A percentile compares a stretch with the other conserved stretches of the same genome.
phyloP scores from a whole-genome alignment of 2,797 vertebrate genomes.

The Trachops cirrhosus region DNA sequence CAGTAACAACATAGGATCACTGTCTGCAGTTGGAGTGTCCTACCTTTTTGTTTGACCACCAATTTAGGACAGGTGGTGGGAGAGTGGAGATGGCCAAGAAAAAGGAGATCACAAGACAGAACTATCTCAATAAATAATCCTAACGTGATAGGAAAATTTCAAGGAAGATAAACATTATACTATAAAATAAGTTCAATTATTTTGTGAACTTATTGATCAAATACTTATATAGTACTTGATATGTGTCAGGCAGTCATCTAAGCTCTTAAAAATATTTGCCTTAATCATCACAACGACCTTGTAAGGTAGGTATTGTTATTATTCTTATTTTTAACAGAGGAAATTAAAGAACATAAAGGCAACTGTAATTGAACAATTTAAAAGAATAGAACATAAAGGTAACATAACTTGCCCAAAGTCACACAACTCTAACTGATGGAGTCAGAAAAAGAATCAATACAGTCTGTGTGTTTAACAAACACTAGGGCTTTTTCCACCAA shows the following conservation, averaged over 20 bases:
- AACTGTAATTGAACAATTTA: neutral
- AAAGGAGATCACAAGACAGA: neutral
- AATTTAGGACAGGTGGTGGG: neutral
- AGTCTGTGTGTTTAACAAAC: neutral
- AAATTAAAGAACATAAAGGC: neutral
- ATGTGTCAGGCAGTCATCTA: neutral
- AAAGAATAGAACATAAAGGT: neutral
- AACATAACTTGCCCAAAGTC: neutral
- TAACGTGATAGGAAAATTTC: neutral
- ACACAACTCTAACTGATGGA: neutral
- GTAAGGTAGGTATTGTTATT: neutral
- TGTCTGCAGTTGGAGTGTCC: neutral
- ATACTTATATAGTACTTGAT: neutral
- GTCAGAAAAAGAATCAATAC: neutral
- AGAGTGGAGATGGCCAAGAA: neutral
- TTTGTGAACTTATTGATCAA: neutral
- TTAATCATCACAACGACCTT: neutral
- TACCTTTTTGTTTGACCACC: neutral
- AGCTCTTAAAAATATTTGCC: neutral
- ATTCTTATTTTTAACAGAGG: neutral
- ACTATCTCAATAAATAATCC: neutral
- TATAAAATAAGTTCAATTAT: neutral
- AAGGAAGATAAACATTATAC: neutral
- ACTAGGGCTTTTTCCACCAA: neutral
- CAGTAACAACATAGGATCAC: neutral